Conservation (phyloP, 2,113 vertebrate species). For the Pollimyrus isidori region DNA sequence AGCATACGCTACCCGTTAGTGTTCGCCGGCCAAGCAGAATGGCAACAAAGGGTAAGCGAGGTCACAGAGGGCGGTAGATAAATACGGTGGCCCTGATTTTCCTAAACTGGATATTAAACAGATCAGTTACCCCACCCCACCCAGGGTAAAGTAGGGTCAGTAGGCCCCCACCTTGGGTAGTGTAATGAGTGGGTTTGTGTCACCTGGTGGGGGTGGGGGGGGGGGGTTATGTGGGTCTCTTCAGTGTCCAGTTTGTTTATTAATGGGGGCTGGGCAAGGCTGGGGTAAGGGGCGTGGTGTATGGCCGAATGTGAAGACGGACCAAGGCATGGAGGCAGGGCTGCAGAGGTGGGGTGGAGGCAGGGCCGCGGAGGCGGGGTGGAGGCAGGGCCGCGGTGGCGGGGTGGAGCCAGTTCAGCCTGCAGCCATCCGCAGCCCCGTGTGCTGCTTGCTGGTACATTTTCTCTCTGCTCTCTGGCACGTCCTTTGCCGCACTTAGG, state of each 20-base stretch:
- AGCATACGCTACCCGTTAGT: neutral
- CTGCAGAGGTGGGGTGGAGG: neutral
- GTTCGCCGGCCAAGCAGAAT: neutral
- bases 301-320: neutral
- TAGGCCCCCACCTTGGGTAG: no score
- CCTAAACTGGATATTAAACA: conserved; percentile 6
- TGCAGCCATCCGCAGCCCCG: neutral
- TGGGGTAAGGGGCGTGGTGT: no score
- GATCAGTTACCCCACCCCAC: neutral
- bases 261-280: neutral
- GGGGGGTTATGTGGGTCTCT: neutral
- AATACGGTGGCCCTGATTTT: conserved; percentile 7
- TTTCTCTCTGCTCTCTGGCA: neutral
- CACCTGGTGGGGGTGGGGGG: conserved; percentile 4
- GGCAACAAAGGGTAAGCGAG: neutral
- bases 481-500: neutral
- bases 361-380: neutral
- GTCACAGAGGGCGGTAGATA: neutral
- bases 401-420: neutral
- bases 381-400: neutral
- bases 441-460: neutral
- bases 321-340: neutral
- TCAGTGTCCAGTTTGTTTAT: neutral
- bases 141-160: neutral
- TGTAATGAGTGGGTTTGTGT: neutral